These are phyloP conservation scores for Pangasianodon hypophthalmus DNA, from an alignment of 2,113 vertebrate genomes.

Conservation along the genomic window DNA sequence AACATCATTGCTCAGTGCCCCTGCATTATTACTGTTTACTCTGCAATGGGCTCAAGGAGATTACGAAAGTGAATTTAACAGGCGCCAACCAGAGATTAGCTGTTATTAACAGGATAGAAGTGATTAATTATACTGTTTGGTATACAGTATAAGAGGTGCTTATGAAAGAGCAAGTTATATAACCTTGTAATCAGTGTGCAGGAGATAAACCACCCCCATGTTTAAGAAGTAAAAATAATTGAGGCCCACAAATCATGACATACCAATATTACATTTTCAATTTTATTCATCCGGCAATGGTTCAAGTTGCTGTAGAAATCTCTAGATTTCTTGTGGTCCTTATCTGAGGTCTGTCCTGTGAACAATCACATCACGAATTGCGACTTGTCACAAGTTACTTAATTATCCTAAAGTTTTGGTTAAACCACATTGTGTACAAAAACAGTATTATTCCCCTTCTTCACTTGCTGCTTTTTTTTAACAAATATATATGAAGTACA, in stretches of 20 bases:
- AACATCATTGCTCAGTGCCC: background rate
- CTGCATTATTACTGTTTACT: slow-evolving; percentile 6
- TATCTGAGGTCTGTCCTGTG: background rate
- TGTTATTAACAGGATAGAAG: slow-evolving; percentile 56
- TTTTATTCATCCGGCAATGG: background rate
- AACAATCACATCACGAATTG: background rate
- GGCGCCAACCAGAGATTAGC: slow-evolving; percentile 48
- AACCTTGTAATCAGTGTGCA: slow-evolving; percentile 24
- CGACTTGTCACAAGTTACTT: background rate
- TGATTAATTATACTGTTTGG: slow-evolving; percentile 36
- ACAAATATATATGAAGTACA: background rate
- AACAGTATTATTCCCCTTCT: background rate
- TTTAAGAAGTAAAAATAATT: background rate
- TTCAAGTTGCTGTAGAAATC: background rate
- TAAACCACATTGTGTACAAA: background rate
- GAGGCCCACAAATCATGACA: background rate
- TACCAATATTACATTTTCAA: slow-evolving; percentile 33
- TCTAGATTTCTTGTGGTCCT: background rate
- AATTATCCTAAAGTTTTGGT: background rate
- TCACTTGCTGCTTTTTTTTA: background rate
- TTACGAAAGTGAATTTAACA: slow-evolving; percentile 49
- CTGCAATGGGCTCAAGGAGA: slow-evolving; percentile 21
- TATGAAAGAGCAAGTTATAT: slow-evolving; percentile 1
- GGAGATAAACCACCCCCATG: slow-evolving; percentile 25
- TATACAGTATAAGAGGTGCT: slow-evolving; percentile 29